Evolutionary conservation across 2,888 invertebrate species (phyloP), one percentile per base, ranked within the genome.

Genomic region (Calliphora vomitoria): DNA sequence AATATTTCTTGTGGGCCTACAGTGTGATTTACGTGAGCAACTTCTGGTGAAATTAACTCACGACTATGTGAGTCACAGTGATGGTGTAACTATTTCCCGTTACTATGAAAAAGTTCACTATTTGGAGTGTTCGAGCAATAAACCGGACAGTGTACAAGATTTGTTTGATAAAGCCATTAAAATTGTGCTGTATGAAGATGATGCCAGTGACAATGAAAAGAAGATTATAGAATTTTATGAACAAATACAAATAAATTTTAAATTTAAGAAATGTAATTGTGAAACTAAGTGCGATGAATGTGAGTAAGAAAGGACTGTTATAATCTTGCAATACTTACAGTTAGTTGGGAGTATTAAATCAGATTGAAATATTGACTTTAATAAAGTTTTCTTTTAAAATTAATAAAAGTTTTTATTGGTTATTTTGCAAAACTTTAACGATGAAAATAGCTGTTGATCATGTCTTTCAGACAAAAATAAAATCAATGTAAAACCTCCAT

Each of bases 51-150:
- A 87, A 78, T 47, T 84, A 10, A 84, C 68, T 3, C 50, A 74
- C 15, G 50, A 84, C 58, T 84, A 62, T 69, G 84, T 87, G 3
- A 81, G 84, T 74, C 13, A 81, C 25, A 74, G 44, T 53, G 87
- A 87, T 20, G 87, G 87, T 44, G 72, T 81, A 1, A 60, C 15
- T n/a, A 50, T 82, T n/a, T 81, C 76, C 1, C 81, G 81, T 13
- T 87, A 87, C 35, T 87, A 87, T 31, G 84, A 84, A 80, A 87
- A 81, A 55, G 76, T 87, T 13, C 25, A 78, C n/a, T 87, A 87
- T 68, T 44, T 87, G 76, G 87, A 87, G 47, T 87, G 84, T 82
- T 74, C 87, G 5, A 81, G 72, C 38, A 76, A 72, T 68, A 81
- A 62, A 1, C 8, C 78, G 68, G 44, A 84, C 15, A 84, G 84